Conservation (phyloP, 2,888 invertebrate species). For the Choristoneura rosaceana region DNA sequence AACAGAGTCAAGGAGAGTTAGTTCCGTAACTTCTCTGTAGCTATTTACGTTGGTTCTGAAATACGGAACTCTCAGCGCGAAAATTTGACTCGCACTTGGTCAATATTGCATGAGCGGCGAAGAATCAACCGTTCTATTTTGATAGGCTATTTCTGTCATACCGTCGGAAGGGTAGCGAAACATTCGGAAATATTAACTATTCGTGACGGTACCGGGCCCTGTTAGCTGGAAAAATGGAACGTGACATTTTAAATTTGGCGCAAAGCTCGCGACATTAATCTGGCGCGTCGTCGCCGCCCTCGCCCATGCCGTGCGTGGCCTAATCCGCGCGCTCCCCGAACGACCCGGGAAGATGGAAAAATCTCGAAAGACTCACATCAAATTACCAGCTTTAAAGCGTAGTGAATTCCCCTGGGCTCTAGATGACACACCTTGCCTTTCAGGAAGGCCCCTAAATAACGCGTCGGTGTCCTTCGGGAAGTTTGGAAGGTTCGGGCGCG, state of each 20-base stretch:
- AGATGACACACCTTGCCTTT: conserved; percentile 82
- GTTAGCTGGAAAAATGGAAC: conserved; percentile 81
- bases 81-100: background rate
- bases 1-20: background rate
- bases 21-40: background rate
- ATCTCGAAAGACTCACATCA: conserved; percentile 83
- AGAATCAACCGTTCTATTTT: conserved; percentile 25
- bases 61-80: background rate
- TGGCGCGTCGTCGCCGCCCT: conserved; percentile 81
- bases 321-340: conserved; percentile 79
- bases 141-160: conserved; percentile 27
- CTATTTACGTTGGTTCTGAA: background rate
- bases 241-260: conserved; percentile 83
- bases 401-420: conserved; percentile 75
- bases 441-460: conserved; percentile 79
- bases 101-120: conserved; percentile 12
- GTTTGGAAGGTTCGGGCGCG: conserved; percentile 76
- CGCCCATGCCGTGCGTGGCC: conserved; percentile 76
- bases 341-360: conserved; percentile 81
- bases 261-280: conserved; percentile 82
- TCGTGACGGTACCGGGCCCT: conserved; percentile 68
- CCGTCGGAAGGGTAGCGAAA: conserved; percentile 53
- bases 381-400: conserved; percentile 84
- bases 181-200: conserved; percentile 69
- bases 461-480: conserved; percentile 80